Conservation (phyloP, 2,888 invertebrate genomes). For the Aphrophora alni region DNA sequence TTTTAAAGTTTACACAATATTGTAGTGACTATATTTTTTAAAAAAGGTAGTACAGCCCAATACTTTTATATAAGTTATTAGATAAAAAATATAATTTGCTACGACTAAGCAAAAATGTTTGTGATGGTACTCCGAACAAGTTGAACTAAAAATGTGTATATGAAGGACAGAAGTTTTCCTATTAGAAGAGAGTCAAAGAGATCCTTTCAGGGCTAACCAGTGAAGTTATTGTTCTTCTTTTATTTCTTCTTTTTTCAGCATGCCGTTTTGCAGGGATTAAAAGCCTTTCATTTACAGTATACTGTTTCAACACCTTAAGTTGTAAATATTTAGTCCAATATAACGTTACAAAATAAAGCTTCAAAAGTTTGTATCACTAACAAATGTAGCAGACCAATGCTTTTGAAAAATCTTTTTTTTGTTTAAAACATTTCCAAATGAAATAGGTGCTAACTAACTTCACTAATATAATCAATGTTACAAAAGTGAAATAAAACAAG, state of each 20-base stretch:
- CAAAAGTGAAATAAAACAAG: not conserved
- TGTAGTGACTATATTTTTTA: too few species aligned
- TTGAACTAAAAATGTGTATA: too few species aligned
- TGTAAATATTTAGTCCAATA: not conserved
- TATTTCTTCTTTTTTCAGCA: slow-evolving; percentile 40
- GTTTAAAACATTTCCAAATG: not conserved
- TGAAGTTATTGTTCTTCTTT: slow-evolving; percentile 37
- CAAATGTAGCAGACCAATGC: not conserved
- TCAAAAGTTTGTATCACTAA: not conserved
- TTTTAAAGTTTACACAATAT: too few species aligned
- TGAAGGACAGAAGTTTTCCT: too few species aligned
- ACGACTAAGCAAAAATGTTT: too few species aligned
- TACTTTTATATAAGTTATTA: too few species aligned
- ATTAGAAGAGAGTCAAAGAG: too few species aligned
- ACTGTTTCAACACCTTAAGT: not conserved
- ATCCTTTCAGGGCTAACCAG: not conserved
- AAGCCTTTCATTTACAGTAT: not conserved
- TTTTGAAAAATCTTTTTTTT: not conserved
- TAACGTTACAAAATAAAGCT: not conserved
- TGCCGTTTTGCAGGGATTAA: slow-evolving; percentile 3
- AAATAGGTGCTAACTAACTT: not conserved
- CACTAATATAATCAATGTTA: not conserved
- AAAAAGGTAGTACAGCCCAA: too few species aligned
- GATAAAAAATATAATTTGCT: too few species aligned
- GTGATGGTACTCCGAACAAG: too few species aligned